Evolutionary conservation across 2,113 vertebrate genomes (phyloP), one percentile per base, ranked within the genome.

Genomic region (Gulo gulo): DNA sequence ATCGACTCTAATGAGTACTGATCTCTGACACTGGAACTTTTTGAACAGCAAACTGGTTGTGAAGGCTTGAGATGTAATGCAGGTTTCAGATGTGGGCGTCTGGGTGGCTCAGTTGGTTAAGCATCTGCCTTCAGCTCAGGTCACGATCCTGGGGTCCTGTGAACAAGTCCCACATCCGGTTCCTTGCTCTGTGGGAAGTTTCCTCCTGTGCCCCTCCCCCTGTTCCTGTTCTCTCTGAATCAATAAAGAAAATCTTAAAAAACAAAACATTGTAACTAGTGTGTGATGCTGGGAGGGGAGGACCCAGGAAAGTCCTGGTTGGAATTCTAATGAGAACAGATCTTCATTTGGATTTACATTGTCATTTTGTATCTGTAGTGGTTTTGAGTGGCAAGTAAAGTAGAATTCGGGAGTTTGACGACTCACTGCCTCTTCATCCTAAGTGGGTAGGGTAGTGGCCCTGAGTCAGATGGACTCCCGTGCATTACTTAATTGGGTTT

Each of bases 401-500:
- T 59, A 50, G 55, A 39, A 20, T n/a, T 29, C 5, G 20, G 15
- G 1, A n/a, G 63, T 42, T 79, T 88, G 55, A 31, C 2, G 26
- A 52, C 71, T 7, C 11, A 52, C 34, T 14, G 1, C 42, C 45
- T 65, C 50, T 80, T 76, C 6, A 13, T 29, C 10, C n/a, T 9
- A 11, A 50, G 45, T 10, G 0, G 15, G 7, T 8, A 4, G 3
- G 18, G 2, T 8, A 4, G 31, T 18, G 18, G 36, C 23, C 50
- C 1, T 21, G 16, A 47, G n/a, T 55, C 29, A 45, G 42, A 8
- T 20, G 0, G 6, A 45, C 36, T 55, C 2, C 45, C 14, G 8
- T 1, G 0, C 0, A 7, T 61, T 85, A 36, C 18, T 52, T n/a
- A 13, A 14, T 34, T 59, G 65, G 21, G 57, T 65, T 79, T 88